Evolutionary conservation across 2,888 invertebrate species (phyloP), one percentile per base, ranked within the genome.

Genomic region (Lycaena phlaeas): DNA sequence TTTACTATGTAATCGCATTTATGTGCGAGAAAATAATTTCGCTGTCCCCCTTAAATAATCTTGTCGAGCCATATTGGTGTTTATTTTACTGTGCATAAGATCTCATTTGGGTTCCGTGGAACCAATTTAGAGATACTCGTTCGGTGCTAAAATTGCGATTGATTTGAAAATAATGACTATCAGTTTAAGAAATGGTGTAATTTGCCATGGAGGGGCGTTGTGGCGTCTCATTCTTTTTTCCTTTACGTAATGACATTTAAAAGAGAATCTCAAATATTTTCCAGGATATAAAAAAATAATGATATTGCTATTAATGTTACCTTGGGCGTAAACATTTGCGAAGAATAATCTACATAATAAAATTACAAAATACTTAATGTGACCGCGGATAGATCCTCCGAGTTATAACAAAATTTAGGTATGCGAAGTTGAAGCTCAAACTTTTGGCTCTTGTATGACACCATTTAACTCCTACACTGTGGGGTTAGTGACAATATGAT

Each of bases 151-250:
- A 52, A 50, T 49, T 44, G 51, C 53, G 52, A 61, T 58, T 62
- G 59, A 57, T 59, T 57, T 55, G 55, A 50, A 52, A 56, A 56
- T 61, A 59, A 59, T 57, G 56, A 57, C 56, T 56, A 54, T 56
- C 55, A 54, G 54, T 57, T 57, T 53, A 52, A 51, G 51, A 53
- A 57, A 52, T 53, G 53, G 50, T 54, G 52, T 51, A 50, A 50
- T 59, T 55, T 57, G 51, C 48, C 52, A 52, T 49, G 42, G 51
- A 50, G 52, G 53, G 48, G 50, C 43, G 48, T 43, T 37, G 42
- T 44, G 45, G 53, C 49, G 50, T 50, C 49, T 52, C 44, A 48
- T 42, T 50, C 43, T 45, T 43, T 43, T n/a, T 45, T 51, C 46
- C 42, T 44, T 38, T 40, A 39, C 44, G 41, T 41, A 50, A 27